Percentiles rank a stretch among this genome's conserved stretches.
phyloP scores from a whole-genome alignment of 2,113 vertebrate genomes.

The Candoia aspera region DNA sequence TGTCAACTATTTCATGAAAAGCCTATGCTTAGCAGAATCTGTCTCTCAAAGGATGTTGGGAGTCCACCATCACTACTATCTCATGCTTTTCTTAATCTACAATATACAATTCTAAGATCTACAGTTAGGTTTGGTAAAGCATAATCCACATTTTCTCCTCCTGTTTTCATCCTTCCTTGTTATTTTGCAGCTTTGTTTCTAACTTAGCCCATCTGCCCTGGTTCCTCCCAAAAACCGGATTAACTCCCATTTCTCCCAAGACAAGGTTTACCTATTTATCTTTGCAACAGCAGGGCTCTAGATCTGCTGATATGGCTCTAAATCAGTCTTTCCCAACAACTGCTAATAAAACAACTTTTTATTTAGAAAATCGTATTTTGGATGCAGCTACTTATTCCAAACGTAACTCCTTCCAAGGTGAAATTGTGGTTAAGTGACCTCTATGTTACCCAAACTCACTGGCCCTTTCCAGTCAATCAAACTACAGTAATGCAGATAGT shows the following conservation, averaged over 20 bases:
- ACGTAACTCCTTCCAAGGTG: background rate
- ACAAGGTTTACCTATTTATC: background rate
- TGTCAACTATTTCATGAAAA: background rate
- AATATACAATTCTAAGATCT: background rate
- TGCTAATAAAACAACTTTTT: background rate
- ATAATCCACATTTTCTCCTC: background rate
- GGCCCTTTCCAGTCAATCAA: background rate
- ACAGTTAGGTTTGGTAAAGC: background rate
- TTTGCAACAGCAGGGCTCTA: background rate
- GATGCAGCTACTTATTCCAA: background rate
- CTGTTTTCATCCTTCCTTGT: background rate
- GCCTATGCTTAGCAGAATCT: background rate
- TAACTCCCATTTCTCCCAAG: background rate
- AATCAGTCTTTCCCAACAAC: background rate
- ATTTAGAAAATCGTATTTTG: background rate
- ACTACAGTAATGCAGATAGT: background rate
- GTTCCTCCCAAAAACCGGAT: background rate
- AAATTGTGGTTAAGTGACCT: background rate
- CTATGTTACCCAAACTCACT: background rate
- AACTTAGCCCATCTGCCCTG: background rate
- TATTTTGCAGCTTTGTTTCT: background rate
- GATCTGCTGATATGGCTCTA: background rate
- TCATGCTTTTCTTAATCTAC: background rate
- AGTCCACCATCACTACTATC: background rate
- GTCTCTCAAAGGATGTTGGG: background rate